These are phyloP conservation scores for Hypotaenidia okinawae DNA, from an alignment of 2,797 vertebrate species.

Conservation along the genomic window DNA sequence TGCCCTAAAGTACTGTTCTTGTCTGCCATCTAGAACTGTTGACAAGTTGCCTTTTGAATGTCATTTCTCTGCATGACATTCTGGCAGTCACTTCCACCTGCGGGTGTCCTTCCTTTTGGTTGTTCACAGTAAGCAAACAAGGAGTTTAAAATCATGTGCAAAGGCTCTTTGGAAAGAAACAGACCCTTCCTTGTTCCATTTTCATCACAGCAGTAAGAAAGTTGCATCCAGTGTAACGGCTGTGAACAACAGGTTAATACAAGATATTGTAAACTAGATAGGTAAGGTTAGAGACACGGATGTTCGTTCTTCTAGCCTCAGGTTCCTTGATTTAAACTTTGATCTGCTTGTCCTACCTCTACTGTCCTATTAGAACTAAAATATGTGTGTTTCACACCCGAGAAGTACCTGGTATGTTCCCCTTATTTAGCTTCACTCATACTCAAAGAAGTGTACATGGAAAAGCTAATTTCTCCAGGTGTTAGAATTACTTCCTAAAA, in stretches of 20 bases:
- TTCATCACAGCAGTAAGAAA: not conserved
- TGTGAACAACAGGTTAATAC: not conserved
- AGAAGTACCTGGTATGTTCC: not conserved
- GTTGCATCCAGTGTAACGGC: not conserved
- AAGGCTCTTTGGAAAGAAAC: not conserved
- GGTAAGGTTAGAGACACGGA: not conserved
- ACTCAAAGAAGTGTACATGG: not conserved
- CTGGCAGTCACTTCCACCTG: constrained; percentile 51
- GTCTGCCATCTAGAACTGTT: constrained; percentile 38
- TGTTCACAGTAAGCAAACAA: not conserved
- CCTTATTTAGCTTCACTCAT: not conserved
- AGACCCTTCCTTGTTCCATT: not conserved
- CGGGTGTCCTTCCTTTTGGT: constrained; percentile 46
- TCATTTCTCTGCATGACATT: constrained; percentile 55
- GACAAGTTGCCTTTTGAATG: constrained; percentile 46
- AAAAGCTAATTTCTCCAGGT: not conserved
- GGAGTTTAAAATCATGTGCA: not conserved
- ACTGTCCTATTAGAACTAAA: not conserved
- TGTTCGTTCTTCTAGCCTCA: not conserved
- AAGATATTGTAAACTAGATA: not conserved
- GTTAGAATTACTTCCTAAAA: not conserved
- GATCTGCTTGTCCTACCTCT: not conserved
- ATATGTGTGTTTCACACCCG: not conserved
- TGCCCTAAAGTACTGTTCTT: not conserved
- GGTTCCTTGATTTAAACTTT: not conserved